These are phyloP conservation scores for Tipula confusa DNA, from an alignment of 2,888 invertebrate species.

Conservation along the genomic window DNA sequence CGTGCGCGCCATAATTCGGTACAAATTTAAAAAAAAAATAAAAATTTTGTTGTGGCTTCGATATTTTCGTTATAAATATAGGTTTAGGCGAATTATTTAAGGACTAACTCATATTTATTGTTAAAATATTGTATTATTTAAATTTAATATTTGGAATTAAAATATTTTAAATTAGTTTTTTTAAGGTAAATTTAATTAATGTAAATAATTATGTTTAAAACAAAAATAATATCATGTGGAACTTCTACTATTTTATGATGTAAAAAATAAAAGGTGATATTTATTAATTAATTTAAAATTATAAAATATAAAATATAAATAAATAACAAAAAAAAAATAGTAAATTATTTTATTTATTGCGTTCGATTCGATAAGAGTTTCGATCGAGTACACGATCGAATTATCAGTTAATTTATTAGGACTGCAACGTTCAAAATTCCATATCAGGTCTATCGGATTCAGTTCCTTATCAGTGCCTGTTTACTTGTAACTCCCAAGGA, in stretches of 20 bases:
- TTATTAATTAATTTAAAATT: background rate
- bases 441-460: too few relatives aligned
- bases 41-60: background rate
- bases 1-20: background rate
- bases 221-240: background rate
- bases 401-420: too few relatives aligned
- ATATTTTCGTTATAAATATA: background rate
- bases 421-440: too few relatives aligned
- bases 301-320: background rate
- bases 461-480: too few relatives aligned
- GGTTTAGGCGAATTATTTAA: background rate
- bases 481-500: too few relatives aligned
- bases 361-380: too few relatives aligned
- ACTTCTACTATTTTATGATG: background rate
- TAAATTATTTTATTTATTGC: background rate
- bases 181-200: background rate
- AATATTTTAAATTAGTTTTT: background rate
- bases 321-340: background rate
- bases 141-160: background rate
- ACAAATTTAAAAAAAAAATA: background rate
- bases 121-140: background rate
- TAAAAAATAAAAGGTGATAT: conserved; percentile 14
- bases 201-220: background rate
- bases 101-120: background rate
- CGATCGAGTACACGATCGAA: too few relatives aligned